These are phyloP conservation scores for Tachypleus tridentatus DNA, from an alignment of 1,140 invertebrate genomes.

Conservation along the genomic window DNA sequence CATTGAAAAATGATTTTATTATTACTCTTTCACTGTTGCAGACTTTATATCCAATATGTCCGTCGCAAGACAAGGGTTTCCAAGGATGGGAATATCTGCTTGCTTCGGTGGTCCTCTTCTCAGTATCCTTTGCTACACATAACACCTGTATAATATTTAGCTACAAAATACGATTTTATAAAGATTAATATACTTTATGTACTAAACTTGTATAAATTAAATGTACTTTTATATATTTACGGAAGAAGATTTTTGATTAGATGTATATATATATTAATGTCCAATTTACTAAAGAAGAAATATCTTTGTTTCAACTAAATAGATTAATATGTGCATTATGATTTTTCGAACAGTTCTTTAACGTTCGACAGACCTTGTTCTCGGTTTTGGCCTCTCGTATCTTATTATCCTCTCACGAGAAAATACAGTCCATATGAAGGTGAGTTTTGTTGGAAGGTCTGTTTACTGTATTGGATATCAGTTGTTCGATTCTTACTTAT, in stretches of 20 bases:
- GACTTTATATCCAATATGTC: constrained; percentile 52
- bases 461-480: no score
- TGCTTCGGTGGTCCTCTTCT: constrained; percentile 58
- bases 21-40: constrained; percentile 27
- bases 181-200: not conserved
- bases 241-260: not conserved
- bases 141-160: not conserved
- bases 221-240: not conserved
- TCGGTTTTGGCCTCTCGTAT: no score
- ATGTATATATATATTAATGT: not conserved
- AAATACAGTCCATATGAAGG: no score
- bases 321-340: no score
- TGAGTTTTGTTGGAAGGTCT: no score
- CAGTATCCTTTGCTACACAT: constrained; percentile 36
- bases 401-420: no score
- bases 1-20: not conserved
- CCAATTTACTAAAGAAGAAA: no score
- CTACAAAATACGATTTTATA: not conserved
- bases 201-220: not conserved
- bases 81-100: constrained; percentile 54
- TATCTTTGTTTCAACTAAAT: no score
- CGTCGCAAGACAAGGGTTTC: constrained; percentile 49
- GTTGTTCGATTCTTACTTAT: no score
- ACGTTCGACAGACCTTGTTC: no score
- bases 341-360: no score